A percentile compares a stretch with the other conserved stretches of the same genome.
Conservation (phyloP, 2,113 vertebrate species). For the Leptocoma aspasia region DNA sequence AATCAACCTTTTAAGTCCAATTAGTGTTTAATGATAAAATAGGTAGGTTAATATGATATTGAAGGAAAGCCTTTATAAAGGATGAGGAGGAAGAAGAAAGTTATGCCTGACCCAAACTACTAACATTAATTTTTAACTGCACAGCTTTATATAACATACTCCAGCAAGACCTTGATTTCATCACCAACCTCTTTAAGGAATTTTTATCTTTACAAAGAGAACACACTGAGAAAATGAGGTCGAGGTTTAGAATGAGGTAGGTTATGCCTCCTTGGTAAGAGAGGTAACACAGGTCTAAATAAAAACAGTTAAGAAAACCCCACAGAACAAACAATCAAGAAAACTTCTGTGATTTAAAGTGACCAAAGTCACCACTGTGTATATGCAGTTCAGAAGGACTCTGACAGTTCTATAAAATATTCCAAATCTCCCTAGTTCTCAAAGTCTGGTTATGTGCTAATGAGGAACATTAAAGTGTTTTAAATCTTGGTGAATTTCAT, state of each 20-base stretch:
- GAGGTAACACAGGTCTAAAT: background rate
- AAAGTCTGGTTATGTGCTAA: background rate
- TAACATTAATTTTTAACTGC: background rate
- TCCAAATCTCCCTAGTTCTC: background rate
- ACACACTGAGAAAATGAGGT: background rate
- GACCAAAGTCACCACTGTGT: background rate
- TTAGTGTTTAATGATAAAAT: background rate
- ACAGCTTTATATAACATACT: background rate
- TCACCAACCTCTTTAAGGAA: background rate
- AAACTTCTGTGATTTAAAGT: background rate
- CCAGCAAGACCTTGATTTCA: background rate
- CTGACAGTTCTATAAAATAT: background rate
- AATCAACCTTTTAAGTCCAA: background rate
- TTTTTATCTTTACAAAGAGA: background rate
- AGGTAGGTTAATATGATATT: background rate
- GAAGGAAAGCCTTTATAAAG: background rate
- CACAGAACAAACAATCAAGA: background rate
- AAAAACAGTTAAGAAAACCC: fast-evolving
- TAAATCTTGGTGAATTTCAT: background rate
- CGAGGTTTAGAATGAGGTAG: background rate
- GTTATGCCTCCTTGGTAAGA: background rate
- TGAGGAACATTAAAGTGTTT: background rate
- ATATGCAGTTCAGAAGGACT: background rate
- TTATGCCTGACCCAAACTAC: background rate
- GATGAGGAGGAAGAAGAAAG: background rate